Percentiles rank a stretch among this genome's conserved stretches.
These are phyloP conservation scores for Tiliacea citrago DNA, from an alignment of 2,888 invertebrate species.

Conservation along the genomic window DNA sequence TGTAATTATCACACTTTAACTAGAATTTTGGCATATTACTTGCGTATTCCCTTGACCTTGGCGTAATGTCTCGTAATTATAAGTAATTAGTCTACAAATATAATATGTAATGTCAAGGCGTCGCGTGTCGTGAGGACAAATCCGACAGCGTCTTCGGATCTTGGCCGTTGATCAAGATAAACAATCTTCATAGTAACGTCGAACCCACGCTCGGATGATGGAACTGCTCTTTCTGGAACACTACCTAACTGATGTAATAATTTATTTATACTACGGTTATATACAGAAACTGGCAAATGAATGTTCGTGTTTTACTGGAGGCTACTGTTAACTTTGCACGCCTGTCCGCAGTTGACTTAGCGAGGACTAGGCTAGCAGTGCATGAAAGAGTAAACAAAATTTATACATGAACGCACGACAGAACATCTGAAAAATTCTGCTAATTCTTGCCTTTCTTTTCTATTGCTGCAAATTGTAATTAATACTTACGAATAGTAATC, in stretches of 20 bases:
- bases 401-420: not conserved
- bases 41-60: slow-evolving; percentile 64
- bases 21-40: slow-evolving; percentile 56
- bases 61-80: slow-evolving; percentile 67
- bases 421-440: not conserved
- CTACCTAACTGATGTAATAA: slow-evolving; percentile 61
- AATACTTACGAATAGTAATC: not conserved
- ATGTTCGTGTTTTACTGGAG: slow-evolving; percentile 7
- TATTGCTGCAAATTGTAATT: not conserved
- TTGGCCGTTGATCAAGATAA: slow-evolving; percentile 84
- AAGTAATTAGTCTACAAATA: slow-evolving; percentile 72
- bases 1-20: slow-evolving; percentile 57
- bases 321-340: slow-evolving; percentile 27
- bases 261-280: slow-evolving; percentile 60
- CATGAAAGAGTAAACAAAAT: slow-evolving; percentile 4
- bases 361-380: slow-evolving; percentile 50
- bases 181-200: slow-evolving; percentile 73
- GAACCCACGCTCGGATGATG: slow-evolving; percentile 74
- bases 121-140: slow-evolving; percentile 70
- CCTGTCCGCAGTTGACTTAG: slow-evolving; percentile 21
- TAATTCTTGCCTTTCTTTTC: not conserved
- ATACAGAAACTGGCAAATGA: slow-evolving; percentile 17
- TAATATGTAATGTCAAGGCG: slow-evolving; percentile 75
- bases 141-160: slow-evolving; percentile 64
- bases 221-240: slow-evolving; percentile 74